Base-by-base conservation (phyloP, 2,888 invertebrate species). In the Luperina testacea region DNA sequence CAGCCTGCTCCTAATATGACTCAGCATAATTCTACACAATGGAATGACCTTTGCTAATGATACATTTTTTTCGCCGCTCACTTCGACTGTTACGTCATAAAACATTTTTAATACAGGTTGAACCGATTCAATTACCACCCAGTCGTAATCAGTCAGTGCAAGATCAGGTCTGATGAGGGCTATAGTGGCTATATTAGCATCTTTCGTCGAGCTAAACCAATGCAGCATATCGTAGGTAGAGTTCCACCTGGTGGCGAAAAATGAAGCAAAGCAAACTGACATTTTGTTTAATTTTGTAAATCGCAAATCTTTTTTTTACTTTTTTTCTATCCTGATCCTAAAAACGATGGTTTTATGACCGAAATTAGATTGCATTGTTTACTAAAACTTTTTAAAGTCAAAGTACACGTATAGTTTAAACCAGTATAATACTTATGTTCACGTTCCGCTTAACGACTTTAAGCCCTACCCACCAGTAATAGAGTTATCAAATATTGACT, bases 61-160 rank as follows among this genome's bases (percentile, higher is more conserved):
- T 9, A 27, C 6, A 9, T 73, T 73, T 65, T 53, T 65, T 20
- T 65, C 63, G 17, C 64, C 64, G 48, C 73, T 73, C 6, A 65
- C 51, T 53, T 74, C 74, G 7, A 53, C 53, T 65, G 74, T 74
- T 20, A 74, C n/a, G 42, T 74, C 65, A 13, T 53, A 74, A 73
- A 64, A 72, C 0, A 73, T 3, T 74, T 74, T 74, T 17, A 74
- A 63, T 0, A 65, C 20, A 24, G 73, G 20, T 11, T n/a, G 51
- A 24, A n/a, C 64, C 5, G 73, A 73, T 65, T 73, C 0, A 0
- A 65, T 74, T 17, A 74, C 1, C 1, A 42, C 1, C 64, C 65
- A 67, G 42, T 67, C 65, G 13, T 74, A 27, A 20, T 74, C 74
- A 20, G 27, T 6, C 13, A 74, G 53, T 27, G 42, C 27, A 7